Evolutionary conservation across 2,888 invertebrate genomes (phyloP).

Genomic region (Anoncus sp.): DNA sequence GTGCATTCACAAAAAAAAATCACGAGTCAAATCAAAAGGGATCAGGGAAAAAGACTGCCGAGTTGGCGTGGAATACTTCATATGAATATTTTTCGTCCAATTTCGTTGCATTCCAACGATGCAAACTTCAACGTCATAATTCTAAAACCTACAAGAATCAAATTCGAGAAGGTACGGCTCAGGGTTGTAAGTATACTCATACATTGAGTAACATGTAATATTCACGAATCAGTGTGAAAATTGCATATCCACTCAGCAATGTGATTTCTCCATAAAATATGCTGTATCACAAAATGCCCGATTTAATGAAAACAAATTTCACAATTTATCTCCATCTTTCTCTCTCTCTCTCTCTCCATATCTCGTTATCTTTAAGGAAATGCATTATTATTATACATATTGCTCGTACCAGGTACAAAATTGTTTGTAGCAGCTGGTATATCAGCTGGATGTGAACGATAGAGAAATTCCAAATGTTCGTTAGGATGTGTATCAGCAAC

Average conservation of each 20-base stretch:
- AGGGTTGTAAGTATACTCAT: not conserved
- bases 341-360: not conserved
- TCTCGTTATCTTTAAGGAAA: constrained; percentile 44
- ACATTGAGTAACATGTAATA: constrained; percentile 35
- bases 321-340: not conserved
- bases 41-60: too few relatives aligned
- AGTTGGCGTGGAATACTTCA: too few relatives aligned
- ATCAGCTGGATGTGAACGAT: constrained; percentile 58
- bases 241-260: constrained; percentile 25
- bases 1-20: not conserved
- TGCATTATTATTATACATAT: constrained; percentile 60
- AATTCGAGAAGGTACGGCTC: not conserved
- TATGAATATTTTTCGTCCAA: too few relatives aligned
- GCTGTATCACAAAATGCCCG: not conserved
- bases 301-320: not conserved
- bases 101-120: too few relatives aligned
- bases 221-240: constrained; percentile 56
- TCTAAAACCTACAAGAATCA: not conserved
- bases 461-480: constrained; percentile 57
- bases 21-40: too few relatives aligned
- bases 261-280: not conserved
- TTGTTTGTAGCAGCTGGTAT: constrained; percentile 49
- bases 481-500: constrained; percentile 49
- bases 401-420: constrained; percentile 58
- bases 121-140: too few relatives aligned